Conservation (phyloP, 1,140 invertebrate genomes). For the Piezodorus guildinii region DNA sequence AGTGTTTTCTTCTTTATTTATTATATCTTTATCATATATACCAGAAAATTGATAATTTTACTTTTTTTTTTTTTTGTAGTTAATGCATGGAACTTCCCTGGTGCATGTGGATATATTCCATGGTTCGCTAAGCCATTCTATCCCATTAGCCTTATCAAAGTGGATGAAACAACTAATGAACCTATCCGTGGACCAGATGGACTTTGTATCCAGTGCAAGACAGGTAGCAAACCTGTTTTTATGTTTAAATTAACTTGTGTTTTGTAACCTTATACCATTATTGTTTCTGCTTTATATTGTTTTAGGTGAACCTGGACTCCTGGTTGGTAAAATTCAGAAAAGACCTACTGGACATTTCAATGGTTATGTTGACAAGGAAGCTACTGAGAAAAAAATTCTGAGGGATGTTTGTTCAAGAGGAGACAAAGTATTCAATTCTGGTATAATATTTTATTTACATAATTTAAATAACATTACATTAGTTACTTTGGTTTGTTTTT, state of each 20-base stretch:
- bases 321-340: conserved; percentile 69
- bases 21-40: neutral
- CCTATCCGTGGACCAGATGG: conserved; percentile 61
- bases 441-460: conserved; percentile 27
- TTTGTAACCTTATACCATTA: neutral
- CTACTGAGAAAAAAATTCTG: conserved; percentile 85
- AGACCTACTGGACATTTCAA: conserved; percentile 53
- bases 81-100: conserved; percentile 80
- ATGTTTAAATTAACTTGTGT: neutral
- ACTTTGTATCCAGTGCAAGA: conserved; percentile 63
- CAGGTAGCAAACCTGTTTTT: conserved; percentile 37
- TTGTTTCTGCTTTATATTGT: conserved; percentile 7
- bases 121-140: conserved; percentile 58
- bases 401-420: conserved; percentile 70
- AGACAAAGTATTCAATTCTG: conserved; percentile 85
- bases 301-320: conserved; percentile 53
- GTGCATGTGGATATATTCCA: conserved; percentile 88
- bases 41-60: neutral
- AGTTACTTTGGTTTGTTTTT: no score
- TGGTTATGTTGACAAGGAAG: conserved; percentile 81
- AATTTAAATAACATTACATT: no score
- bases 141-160: conserved; percentile 56
- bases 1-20: conserved; percentile 26
- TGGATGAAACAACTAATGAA: conserved; percentile 70
- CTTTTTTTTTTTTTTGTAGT: conserved; percentile 48